These are phyloP conservation scores for Pseudachorutes palmiensis DNA, from an alignment of 1,140 invertebrate species.

Conservation along the genomic window DNA sequence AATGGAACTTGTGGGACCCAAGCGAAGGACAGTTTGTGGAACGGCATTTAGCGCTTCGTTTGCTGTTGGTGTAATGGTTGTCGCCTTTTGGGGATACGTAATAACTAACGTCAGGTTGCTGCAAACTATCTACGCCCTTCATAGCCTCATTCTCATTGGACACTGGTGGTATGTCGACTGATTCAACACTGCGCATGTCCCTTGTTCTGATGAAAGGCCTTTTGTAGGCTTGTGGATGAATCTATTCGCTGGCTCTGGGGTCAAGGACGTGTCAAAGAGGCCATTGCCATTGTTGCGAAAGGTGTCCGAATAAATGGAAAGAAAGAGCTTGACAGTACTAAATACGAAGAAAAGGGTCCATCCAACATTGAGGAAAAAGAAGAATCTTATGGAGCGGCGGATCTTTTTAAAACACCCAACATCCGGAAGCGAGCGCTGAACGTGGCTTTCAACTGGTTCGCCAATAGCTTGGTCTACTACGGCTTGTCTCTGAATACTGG, in stretches of 20 bases:
- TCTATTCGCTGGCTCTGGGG: slow-evolving; percentile 77
- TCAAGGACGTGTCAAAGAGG: slow-evolving; percentile 60
- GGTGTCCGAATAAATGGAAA: slow-evolving; percentile 61
- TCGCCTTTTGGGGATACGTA: slow-evolving; percentile 32
- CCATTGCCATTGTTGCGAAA: slow-evolving; percentile 61
- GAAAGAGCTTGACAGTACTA: slow-evolving; percentile 21
- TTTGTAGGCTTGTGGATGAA: slow-evolving; percentile 63
- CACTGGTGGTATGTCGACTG: slow-evolving; percentile 57
- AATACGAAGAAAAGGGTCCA: neutral
- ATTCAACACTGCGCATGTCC: neutral
- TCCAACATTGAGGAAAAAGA: neutral
- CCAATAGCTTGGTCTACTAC: slow-evolving; percentile 44
- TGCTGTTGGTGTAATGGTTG: slow-evolving; percentile 34
- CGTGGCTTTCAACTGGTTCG: slow-evolving; percentile 44
- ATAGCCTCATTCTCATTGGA: slow-evolving; percentile 60
- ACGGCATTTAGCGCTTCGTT: slow-evolving; percentile 35
- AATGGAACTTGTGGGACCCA: slow-evolving; percentile 36
- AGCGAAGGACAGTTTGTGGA: slow-evolving; percentile 33
- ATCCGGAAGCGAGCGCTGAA: slow-evolving; percentile 41
- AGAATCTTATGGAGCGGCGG: slow-evolving; percentile 3
- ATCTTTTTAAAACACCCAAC: slow-evolving; percentile 40
- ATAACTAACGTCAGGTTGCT: slow-evolving; percentile 44
- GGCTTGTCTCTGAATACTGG: slow-evolving; percentile 45
- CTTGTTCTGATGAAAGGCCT: no score
- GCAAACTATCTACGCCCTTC: slow-evolving; percentile 69